Evolutionary conservation across 2,888 invertebrate species (phyloP), one percentile per base, ranked within the genome.

Genomic region (Mythimna lalbum): DNA sequence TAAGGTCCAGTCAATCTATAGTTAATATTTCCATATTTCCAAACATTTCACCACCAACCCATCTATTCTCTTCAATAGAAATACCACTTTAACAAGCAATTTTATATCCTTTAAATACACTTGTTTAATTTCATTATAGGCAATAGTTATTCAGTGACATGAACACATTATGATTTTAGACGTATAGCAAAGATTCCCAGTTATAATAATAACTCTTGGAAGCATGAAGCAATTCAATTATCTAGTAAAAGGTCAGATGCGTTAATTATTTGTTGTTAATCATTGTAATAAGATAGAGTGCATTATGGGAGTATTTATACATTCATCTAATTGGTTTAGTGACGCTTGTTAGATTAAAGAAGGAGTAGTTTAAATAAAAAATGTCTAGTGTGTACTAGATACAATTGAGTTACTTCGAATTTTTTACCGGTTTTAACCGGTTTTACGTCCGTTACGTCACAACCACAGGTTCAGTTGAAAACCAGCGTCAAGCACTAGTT

Each of bases 201-300:
- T 66, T 81, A 36, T 43, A 36, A 36, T 55, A 57, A 78, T 81
- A 70, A 63, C 33, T 61, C 65, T 65, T 39, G 4, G 27, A 47
- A 17, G 27, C 33, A 72, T 82, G 31, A 73, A 82, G 55, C 67
- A 72, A 78, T 72, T 66, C 68, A 79, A 82, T 79, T 73, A 82
- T 64, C 43, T 31, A 27, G 19, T 56, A 59, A 82, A 79, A 79
- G 79, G 79, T 82, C 64, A 82, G 43, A 62, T 53, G n/a, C 47
- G 23, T 59, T 82, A 62, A 73, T 70, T 57, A 63, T 50, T 57
- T 71, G 31, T 31, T 70, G 52, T 53, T 61, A 49, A 56, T 77
- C 23, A 50, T 55, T 67, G 61, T 59, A 71, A 71, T 63, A 55
- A 66, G 61, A 21, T 79, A 65, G 17, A 39, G 19, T 31, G 7